These are phyloP conservation scores for Percina caprodes DNA, from an alignment of 2,113 vertebrate species.

Conservation along the genomic window DNA sequence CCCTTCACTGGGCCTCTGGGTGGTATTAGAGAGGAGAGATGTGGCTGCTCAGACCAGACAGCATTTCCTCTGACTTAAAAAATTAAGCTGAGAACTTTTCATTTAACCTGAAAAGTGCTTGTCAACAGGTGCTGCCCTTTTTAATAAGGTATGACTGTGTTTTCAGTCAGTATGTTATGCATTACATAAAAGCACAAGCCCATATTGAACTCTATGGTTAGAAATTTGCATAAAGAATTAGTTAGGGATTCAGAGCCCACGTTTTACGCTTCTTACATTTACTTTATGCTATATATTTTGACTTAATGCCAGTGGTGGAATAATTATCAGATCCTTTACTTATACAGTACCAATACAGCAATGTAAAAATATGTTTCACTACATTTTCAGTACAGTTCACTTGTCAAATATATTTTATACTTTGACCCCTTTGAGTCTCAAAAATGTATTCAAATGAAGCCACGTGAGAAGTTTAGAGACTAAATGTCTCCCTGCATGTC, in stretches of 20 bases:
- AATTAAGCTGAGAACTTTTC: slow-evolving; percentile 35
- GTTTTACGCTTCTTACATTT: not conserved
- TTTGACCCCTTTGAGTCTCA: not conserved
- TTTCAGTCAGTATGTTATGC: slow-evolving; percentile 24
- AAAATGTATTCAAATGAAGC: not conserved
- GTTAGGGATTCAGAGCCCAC: not conserved
- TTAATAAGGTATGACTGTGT: slow-evolving; percentile 2
- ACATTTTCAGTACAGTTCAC: too few species aligned
- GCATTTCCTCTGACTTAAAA: slow-evolving; percentile 61
- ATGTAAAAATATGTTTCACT: not conserved
- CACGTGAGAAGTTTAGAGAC: not conserved
- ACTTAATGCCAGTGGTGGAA: not conserved
- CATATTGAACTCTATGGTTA: slow-evolving; percentile 1
- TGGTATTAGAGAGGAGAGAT: slow-evolving; percentile 63
- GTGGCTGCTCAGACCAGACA: slow-evolving; percentile 56
- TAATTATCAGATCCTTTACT: not conserved
- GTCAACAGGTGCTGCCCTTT: slow-evolving; percentile 9
- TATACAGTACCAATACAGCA: not conserved
- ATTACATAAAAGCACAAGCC: not conserved
- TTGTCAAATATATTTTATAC: not conserved
- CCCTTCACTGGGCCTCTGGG: slow-evolving; percentile 68
- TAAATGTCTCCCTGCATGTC: not conserved
- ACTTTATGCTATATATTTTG: not conserved
- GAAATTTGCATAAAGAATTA: not conserved
- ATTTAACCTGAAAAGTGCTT: slow-evolving; percentile 20